Base-by-base conservation (phyloP, 2,797 vertebrate species). In the Ataeniobius toweri region DNA sequence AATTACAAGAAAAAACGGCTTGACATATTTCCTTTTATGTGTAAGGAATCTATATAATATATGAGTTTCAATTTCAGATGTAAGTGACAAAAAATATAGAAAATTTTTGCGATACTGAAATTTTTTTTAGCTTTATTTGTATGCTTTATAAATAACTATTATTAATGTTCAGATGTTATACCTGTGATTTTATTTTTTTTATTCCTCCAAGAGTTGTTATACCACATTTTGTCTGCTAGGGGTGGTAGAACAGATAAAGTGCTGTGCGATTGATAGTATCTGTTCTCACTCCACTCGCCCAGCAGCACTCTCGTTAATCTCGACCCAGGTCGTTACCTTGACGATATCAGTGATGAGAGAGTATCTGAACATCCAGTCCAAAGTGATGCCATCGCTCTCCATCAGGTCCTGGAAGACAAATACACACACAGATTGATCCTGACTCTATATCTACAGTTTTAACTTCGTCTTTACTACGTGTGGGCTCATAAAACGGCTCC, bases 311-410 rank as follows among this genome's bases (percentile, higher is more conserved):
- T 63, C 13, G 7, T 61, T 26, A 44, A 16, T 56, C 28, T 24
- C 16, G 9, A 24, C 14, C n/a, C 26, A 80, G 39, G 53, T 20
- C 0, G 70, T 76, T 83, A 97, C 97, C 97, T 97, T 98, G 77
- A 98, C 96, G 0, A 98, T 97, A 90, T 98, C 97, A 0, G 88
- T 95, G 91, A 97, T 97, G 81, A 98, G 96, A 0, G 97, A 98
- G 80, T 97, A 98, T 84, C 97, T 95, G 88, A 98, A 98, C 97
- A 98, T 97, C 97, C 97, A 98, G 88, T 98, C 97, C 92, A 98
- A 85, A 0, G 96, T 97, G 90, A 98, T 98, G 90, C 96, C 97
- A 78, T 98, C 97, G 0, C 97, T 98, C 91, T 98, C 97, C 95
- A 98, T 94, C 83, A 98, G 96, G 84, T 98, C 97, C 97, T 98